Evolutionary conservation across 2,113 vertebrate species (phyloP), one percentile per base, ranked within the genome.

Genomic region (Brachyhypopomus occidentalis): DNA sequence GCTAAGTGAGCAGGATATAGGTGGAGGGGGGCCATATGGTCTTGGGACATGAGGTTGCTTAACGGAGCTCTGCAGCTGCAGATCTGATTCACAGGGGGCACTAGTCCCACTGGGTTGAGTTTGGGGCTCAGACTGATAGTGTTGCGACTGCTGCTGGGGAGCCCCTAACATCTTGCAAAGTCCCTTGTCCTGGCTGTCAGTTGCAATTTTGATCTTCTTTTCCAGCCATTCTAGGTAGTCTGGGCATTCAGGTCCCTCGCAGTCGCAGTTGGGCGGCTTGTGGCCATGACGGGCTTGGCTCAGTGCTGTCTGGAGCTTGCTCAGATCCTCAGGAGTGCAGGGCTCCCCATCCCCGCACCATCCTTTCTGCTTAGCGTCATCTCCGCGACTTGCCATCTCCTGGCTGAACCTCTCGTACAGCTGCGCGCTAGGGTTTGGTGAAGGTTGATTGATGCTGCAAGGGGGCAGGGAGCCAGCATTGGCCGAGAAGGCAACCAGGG

Each of bases 161-260:
- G 77, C 72, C 77, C 87, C 83, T 34, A 77, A 45, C 25, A 77
- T 87, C 58, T 90, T 92, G 83, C 81, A 89, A 1, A 86, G 77
- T 0, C 88, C 86, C 0, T 88, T 90, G 72, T 83, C 91, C 48
- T 92, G 92, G 67, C 84, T 84, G 4, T 83, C 87, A 0, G 87
- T 86, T 78, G 94, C 95, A 41, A 93, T 92, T 89, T 95, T 95
- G 87, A 99, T 98, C 91, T 98, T 98, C 83, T 95, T 97, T 90
- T 98, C 94, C 88, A 99, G 91, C 97, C 97, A 99, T 87, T 98
- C 96, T 90, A 98, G 95, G 93, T 98, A 98, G 90, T 99, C 97
- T 0, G 97, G 97, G 90, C 97, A 98, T 82, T 98, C 96, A 0
- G 96, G 96, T 83, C 97, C 97, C 1, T 98, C 96, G 63, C 97